A percentile compares a stretch with the other conserved stretches of the same genome.
phyloP scores from a whole-genome alignment of 2,797 vertebrate species.

The Esox lucius region DNA sequence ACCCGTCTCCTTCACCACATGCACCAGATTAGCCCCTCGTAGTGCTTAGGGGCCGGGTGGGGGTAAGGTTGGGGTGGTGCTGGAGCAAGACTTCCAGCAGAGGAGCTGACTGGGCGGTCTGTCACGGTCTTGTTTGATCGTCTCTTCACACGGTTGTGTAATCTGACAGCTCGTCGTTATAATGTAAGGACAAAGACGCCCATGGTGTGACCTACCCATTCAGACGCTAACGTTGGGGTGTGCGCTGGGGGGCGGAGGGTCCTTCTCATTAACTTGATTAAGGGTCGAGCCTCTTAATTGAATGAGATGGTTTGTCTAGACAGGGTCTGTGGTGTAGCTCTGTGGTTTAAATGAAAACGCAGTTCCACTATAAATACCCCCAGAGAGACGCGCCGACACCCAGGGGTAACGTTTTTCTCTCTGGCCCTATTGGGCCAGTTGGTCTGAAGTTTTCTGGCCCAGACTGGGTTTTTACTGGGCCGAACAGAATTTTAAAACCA shows the following conservation, averaged over 20 bases:
- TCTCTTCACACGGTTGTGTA: background rate
- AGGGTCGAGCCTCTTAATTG: too few relatives aligned
- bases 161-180: background rate
- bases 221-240: background rate
- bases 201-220: background rate
- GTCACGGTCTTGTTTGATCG: background rate
- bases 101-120: background rate
- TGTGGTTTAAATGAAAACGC: background rate
- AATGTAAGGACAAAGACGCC: background rate
- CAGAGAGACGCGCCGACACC: background rate
- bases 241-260: background rate
- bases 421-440: too few relatives aligned
- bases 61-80: too few relatives aligned
- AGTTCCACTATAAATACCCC: background rate
- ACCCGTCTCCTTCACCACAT: background rate
- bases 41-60: too few relatives aligned
- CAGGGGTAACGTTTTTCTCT: too few relatives aligned
- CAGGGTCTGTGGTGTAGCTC: background rate
- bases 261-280: slow-evolving; percentile 10
- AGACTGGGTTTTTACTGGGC: too few relatives aligned
- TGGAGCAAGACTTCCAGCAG: too few relatives aligned
- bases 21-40: background rate
- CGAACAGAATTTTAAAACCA: too few relatives aligned
- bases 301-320: slow-evolving; percentile 44
- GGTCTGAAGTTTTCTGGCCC: too few relatives aligned